A percentile compares a stretch with the other conserved stretches of the same genome.
Conservation (phyloP, 1,140 invertebrate species). For the Lethocerus indicus region DNA sequence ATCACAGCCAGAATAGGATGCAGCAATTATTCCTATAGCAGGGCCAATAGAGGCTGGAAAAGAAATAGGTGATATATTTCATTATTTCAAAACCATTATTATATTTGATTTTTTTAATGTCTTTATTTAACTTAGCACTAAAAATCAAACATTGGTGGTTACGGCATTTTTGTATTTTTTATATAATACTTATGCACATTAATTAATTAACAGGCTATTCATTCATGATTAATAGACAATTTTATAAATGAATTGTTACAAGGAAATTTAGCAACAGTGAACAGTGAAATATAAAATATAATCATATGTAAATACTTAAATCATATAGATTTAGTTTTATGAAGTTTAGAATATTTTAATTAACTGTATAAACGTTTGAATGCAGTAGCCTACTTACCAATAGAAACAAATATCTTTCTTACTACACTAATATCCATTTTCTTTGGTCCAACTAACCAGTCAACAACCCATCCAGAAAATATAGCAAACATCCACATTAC, state of each 20-base stretch:
- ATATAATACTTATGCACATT: too few relatives aligned
- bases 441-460: slow-evolving; percentile 36
- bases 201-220: too few relatives aligned
- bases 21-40: slow-evolving; percentile 59
- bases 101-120: not conserved
- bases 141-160: not conserved
- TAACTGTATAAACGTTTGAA: not conserved
- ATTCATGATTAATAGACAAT: too few relatives aligned
- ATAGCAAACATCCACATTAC: slow-evolving; percentile 45
- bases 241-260: too few relatives aligned
- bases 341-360: too few relatives aligned
- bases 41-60: slow-evolving; percentile 46
- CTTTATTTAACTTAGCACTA: not conserved
- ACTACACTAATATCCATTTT: slow-evolving; percentile 39
- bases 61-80: not conserved
- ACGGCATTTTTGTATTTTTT: too few relatives aligned
- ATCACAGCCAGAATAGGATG: slow-evolving; percentile 62
- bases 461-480: slow-evolving; percentile 36
- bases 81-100: not conserved
- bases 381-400: slow-evolving; percentile 23
- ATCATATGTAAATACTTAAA: slow-evolving; percentile 3
- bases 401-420: slow-evolving; percentile 53
- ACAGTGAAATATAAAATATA: not conserved
- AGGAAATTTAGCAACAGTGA: too few relatives aligned
- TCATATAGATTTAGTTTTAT: too few relatives aligned